Conservation (phyloP, 2,113 vertebrate genomes). For the Fukomys damarensis region DNA sequence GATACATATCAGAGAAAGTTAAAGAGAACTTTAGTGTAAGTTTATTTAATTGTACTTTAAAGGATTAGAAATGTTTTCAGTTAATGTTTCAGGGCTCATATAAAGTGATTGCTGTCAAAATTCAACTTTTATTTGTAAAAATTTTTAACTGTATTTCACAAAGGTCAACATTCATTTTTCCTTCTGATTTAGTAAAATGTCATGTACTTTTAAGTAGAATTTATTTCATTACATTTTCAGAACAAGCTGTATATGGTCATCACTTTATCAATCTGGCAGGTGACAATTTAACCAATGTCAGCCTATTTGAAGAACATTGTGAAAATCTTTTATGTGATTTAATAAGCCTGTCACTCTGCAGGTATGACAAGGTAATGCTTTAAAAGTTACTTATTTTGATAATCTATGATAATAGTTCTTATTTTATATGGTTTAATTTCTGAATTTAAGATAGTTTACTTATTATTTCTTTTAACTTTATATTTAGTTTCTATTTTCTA, state of each 20-base stretch:
- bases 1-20: not conserved
- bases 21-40: not conserved
- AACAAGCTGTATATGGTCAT: constrained; percentile 94
- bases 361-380: constrained; percentile 93
- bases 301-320: constrained; percentile 95
- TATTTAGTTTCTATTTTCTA: constrained; percentile 81
- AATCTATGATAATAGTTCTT: not conserved
- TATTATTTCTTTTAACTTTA: constrained; percentile 78
- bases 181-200: constrained; percentile 56
- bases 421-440: constrained; percentile 61
- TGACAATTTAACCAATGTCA: constrained; percentile 93
- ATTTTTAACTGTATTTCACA: not conserved
- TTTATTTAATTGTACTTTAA: not conserved
- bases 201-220: constrained; percentile 58
- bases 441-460: constrained; percentile 79
- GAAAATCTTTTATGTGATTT: constrained; percentile 93
- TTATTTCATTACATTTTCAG: constrained; percentile 85
- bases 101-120: constrained; percentile 47
- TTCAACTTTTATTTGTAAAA: constrained; percentile 62
- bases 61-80: not conserved
- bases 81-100: not conserved
- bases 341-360: constrained; percentile 91
- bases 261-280: constrained; percentile 93
- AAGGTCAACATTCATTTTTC: not conserved
- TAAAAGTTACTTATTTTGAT: constrained; percentile 54